These are phyloP conservation scores for Nycteola revayana DNA, from an alignment of 2,888 invertebrate genomes.

Conservation along the genomic window DNA sequence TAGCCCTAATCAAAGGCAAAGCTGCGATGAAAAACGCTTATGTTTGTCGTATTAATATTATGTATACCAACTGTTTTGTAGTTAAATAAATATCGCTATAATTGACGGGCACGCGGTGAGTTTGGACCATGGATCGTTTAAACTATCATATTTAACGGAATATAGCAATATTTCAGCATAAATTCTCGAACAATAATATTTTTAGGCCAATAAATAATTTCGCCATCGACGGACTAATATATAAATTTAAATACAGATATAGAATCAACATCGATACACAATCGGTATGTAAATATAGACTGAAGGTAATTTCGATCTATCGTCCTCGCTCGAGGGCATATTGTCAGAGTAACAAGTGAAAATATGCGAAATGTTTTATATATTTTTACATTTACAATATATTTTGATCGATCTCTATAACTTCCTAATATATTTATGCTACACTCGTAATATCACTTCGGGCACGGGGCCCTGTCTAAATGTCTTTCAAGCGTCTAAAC, in stretches of 20 bases:
- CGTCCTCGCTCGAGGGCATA: constrained; percentile 43
- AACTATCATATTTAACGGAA: constrained; percentile 25
- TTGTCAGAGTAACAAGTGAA: constrained; percentile 67
- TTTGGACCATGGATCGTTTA: constrained; percentile 42
- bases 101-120: constrained; percentile 36
- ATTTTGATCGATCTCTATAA: constrained; percentile 36
- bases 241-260: constrained; percentile 28
- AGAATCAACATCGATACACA: constrained; percentile 41
- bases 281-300: constrained; percentile 31
- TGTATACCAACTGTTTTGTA: too few species aligned
- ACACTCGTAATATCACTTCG: constrained; percentile 68
- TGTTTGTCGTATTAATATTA: constrained; percentile 16
- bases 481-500: constrained; percentile 62
- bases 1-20: constrained; percentile 8
- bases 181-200: constrained; percentile 19
- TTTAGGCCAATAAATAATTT: constrained; percentile 43
- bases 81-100: constrained; percentile 20
- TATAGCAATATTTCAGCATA: constrained; percentile 13
- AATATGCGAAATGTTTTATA: constrained; percentile 39
- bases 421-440: constrained; percentile 44
- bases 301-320: constrained; percentile 27
- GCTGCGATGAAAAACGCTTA: constrained; percentile 14
- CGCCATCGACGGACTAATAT: constrained; percentile 22
- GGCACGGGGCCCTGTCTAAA: constrained; percentile 46
- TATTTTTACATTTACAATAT: constrained; percentile 31